Base-by-base conservation (phyloP, 2,113 vertebrate species). In the Microtus montanus region DNA sequence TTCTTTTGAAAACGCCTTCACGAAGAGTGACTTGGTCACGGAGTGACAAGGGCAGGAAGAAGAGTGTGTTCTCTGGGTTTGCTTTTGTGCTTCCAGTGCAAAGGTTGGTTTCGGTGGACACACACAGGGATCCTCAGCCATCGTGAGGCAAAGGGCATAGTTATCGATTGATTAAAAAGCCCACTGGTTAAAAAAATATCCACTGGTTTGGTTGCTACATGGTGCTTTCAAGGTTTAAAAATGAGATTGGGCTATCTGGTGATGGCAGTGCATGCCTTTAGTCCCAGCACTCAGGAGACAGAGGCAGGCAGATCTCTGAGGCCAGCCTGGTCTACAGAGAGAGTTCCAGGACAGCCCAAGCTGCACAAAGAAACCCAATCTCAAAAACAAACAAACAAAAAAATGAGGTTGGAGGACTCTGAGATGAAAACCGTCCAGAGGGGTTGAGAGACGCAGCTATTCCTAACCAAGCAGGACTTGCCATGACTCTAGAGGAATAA, bases 171-270 rank as follows among this genome's bases (percentile, higher is more conserved):
- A 63, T 52, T 71, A 30, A 84, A 89, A 78, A 61, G 0, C 15
- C 63, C 75, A 77, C 5, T 74, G 9, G 63, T n/a, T 58, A 71
- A 71, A n/a, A 52, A 82, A 90, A 78, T 66, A 0, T 9, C 68
- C 73, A 63, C 12, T 41, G n/a, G 33, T 41, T 71, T 71, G 64
- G n/a, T 64, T 68, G 14, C 54, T 74, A 35, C n/a, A 15, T 44
- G 44, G 82, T 44, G 26, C 3, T 33, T 94, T 73, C 74, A 83
- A 87, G 12, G 44, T 68, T 79, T 74, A 90, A 95, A 92, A 86
- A 0, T 52, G 33, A 78, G 28, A 61, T 52, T 87, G 54, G n/a
- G n/a, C 12, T 38, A 12, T 20, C 13, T 3, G 79, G 22, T 6
- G 22, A 14, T 26, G 20, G 33, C 3, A 5, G 78, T 1, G 49